Conservation (phyloP, 1,140 invertebrate genomes). For the Cydia splendana region DNA sequence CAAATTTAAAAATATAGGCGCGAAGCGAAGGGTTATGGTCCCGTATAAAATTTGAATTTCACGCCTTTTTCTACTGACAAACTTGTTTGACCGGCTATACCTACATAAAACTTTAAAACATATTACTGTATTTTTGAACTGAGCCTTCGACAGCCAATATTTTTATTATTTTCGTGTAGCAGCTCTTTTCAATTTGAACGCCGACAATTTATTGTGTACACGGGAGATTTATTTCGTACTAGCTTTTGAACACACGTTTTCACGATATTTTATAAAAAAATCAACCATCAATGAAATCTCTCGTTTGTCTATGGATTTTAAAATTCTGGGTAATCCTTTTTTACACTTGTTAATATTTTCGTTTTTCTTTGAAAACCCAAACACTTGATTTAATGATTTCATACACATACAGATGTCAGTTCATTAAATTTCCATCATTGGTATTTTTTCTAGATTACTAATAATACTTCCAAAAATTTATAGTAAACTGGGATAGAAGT, state of each 20-base stretch:
- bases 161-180: conserved; percentile 13
- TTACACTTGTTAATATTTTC: not conserved
- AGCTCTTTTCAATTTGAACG: not conserved
- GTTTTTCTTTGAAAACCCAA: no score
- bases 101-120: not conserved
- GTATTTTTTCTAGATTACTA: no score
- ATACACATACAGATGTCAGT: no score
- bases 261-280: conserved; percentile 1
- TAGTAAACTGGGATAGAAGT: no score
- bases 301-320: not conserved
- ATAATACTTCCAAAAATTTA: no score
- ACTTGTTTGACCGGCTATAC: no score
- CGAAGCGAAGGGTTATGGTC: no score
- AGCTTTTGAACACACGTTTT: not conserved
- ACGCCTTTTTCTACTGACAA: no score
- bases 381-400: no score
- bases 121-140: not conserved
- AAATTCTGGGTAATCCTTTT: not conserved
- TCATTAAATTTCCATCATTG: no score
- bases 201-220: not conserved
- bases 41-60: no score
- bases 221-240: conserved; percentile 1
- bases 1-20: no score
- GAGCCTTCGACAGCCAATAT: not conserved
- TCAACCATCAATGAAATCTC: not conserved